phyloP scores from a whole-genome alignment of 1,140 invertebrate species.

The Proctacanthus coquilletti region DNA sequence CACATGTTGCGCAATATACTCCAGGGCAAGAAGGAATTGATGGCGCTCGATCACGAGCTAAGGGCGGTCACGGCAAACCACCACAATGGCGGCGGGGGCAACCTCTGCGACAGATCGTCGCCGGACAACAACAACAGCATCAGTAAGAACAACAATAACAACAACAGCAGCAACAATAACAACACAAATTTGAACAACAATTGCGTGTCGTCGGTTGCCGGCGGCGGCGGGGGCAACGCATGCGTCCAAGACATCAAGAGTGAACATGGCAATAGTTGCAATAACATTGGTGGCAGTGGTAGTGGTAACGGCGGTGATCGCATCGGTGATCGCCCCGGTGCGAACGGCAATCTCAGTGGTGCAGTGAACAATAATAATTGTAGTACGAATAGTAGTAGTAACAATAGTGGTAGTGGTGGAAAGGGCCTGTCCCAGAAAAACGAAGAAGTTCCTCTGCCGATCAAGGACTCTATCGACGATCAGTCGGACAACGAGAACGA shows the following conservation, averaged over 20 bases:
- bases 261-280: constrained; percentile 29
- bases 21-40: constrained; percentile 62
- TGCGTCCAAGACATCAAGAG: constrained; percentile 34
- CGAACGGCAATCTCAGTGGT: constrained; percentile 24
- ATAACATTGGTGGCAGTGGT: constrained; percentile 27
- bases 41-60: constrained; percentile 45
- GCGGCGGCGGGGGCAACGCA: constrained; percentile 15
- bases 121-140: constrained; percentile 38
- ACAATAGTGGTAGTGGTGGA: too few species aligned
- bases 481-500: too few species aligned
- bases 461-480: too few species aligned
- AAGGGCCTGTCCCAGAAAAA: too few species aligned
- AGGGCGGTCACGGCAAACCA: constrained; percentile 24
- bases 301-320: constrained; percentile 29
- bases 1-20: constrained; percentile 71
- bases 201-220: not conserved
- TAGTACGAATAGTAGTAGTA: constrained; percentile 12
- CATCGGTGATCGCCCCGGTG: constrained; percentile 23
- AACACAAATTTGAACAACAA: constrained; percentile 26
- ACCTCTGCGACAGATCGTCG: constrained; percentile 27
- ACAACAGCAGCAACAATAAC: constrained; percentile 15
- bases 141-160: constrained; percentile 37
- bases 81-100: constrained; percentile 10
- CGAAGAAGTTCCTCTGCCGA: too few species aligned
- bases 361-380: constrained; percentile 25